Conservation (phyloP, 64 coral and sea anemone genomes). For the Porites lutea region DNA sequence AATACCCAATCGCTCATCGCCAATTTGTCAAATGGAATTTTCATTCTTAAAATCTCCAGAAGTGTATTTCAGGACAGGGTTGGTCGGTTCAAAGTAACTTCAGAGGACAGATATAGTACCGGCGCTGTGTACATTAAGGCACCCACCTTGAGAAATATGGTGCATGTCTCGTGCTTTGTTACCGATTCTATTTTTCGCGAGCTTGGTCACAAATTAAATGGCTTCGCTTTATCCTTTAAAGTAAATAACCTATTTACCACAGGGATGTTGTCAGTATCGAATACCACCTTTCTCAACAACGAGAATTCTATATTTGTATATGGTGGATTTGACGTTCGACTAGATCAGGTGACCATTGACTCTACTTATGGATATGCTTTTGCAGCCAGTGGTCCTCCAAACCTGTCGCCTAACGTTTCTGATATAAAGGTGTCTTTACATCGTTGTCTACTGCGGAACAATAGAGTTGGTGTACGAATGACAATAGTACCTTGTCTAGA, state of each 20-base stretch:
- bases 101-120: neutral
- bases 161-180: neutral
- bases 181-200: neutral
- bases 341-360: neutral
- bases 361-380: neutral
- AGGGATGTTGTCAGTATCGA: neutral
- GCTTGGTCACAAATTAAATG: neutral
- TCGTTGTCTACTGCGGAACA: neutral
- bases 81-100: neutral
- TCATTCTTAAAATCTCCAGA: neutral
- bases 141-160: rapidly evolving
- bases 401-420: neutral
- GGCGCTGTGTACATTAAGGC: neutral
- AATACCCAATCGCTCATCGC: neutral
- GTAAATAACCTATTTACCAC: neutral
- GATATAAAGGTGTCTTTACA: neutral
- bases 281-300: neutral
- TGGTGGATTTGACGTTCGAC: neutral
- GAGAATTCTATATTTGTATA: neutral
- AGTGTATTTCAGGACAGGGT: neutral
- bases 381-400: neutral
- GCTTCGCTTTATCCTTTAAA: neutral
- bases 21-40: neutral
- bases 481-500: neutral
- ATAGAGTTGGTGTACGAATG: neutral